Base-by-base conservation (phyloP, 1,140 invertebrate genomes). In the Drosophila auraria region DNA sequence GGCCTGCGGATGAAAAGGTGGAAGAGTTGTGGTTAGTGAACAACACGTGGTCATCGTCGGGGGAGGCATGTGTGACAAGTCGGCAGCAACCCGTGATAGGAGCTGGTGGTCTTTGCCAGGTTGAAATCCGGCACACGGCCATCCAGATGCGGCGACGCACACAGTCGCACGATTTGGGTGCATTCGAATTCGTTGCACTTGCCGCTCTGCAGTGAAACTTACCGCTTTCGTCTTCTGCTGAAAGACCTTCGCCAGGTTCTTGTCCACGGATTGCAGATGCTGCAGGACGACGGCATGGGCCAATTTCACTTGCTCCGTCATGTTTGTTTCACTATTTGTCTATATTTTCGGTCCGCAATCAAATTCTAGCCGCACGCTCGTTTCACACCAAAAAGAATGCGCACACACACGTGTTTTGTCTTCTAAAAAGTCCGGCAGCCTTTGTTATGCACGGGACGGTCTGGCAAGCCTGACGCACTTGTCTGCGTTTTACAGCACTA, bases 201-300 rank as follows among this genome's bases (percentile, higher is more conserved):
- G 65, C 75, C 65, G 74, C 75, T 53, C 1, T 59, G 45, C 81
- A 60, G 33, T 5, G 27, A 15, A 47, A 56, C 95, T 94, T 93
- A 95, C 95, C 84, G 94, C 94, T 58, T 95, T 95, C 12, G 93
- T 94, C 92, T 95, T 95, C 60, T 94, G 94, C 69, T 95, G 93
- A 76, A 94, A 95, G 47, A 94, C 93, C 72, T 94, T 93, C 0
- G 95, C 95, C 20, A 95, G 83, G 7, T 93, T 93, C 62, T 94
- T 93, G 74, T 96, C 95, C 66, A 94, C 94, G 56, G 94, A 94
- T 25, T 93, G 75, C 59, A 96, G 92, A 93, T 94, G 95, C 54
- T 95, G 94, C 58, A 94, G 94, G 25, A 95, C 91, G 36, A 95
- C 81, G 2, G 94, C 94, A 66, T 82, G 83, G 5, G 69, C 45